Base-by-base conservation (phyloP, 2,888 invertebrate genomes). In the Helicoverpa assulta region DNA sequence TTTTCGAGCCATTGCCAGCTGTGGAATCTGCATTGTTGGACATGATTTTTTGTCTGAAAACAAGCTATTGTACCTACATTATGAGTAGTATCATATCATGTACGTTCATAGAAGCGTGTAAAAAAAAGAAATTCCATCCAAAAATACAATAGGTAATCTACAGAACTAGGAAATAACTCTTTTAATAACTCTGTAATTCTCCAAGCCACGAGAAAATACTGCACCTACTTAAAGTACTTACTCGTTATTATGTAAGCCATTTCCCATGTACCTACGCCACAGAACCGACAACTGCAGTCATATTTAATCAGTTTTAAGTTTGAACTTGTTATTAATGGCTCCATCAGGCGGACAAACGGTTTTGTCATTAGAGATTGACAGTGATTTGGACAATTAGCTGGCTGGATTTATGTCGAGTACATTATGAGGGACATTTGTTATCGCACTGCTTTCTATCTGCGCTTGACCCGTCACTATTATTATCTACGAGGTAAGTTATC, bases 351-450 rank as follows among this genome's bases (percentile, higher is more conserved):
- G 63, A 81, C 81, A 83, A 81, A 83, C 72, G 81, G 67, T 61
- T 73, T 67, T 63, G 73, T 83, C 83, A 83, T 81, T 83, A 83
- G 59, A 72, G 72, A 78, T 78, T 81, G 81, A 83, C 83, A 81
- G 78, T 81, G 83, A 83, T 81, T 81, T 73, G 83, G 75, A 78
- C 75, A 78, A 81, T 78, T 83, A 75, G 65, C 78, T 70, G 66
- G 59, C 29, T 73, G 67, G 65, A 81, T 81, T 81, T 77, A 81
- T 83, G 83, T 63, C 67, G 66, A 67, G 78, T 68, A 55, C 73
- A 75, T 83, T 78, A 81, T 81, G 78, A 67, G 68, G 69, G 57
- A 37, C 73, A 83, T 83, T 83, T 83, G 70, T 80, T 81, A 83
- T 67, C 83, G 3, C 58, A 70, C 68, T 58, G 78, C 59, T 74